Percentiles rank a stretch among this genome's conserved stretches.
Evolutionary conservation across 2,113 vertebrate species (phyloP).

Genomic region (Pluvianellus socialis): DNA sequence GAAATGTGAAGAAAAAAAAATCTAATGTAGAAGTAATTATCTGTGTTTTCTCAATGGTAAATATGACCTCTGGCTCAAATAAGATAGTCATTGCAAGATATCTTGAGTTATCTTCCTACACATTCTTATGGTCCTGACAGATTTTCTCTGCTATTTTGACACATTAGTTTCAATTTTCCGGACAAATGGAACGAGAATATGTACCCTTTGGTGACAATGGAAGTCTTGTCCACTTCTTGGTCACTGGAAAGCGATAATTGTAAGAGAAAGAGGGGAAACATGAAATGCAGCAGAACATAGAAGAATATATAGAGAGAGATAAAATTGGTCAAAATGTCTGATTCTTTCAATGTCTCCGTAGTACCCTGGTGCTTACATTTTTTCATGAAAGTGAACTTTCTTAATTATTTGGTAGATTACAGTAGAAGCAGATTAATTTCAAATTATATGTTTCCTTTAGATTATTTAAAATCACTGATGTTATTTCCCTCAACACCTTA

Average conservation of each 20-base stretch:
- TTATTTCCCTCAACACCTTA: background rate
- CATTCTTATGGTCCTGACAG: background rate
- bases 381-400: background rate
- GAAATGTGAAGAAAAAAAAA: background rate
- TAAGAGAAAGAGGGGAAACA: background rate
- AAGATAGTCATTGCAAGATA: background rate
- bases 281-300: background rate
- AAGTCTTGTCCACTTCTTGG: background rate
- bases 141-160: background rate
- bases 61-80: background rate
- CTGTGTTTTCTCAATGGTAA: background rate
- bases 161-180: background rate
- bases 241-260: background rate
- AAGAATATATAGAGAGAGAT: background rate
- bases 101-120: background rate
- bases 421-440: background rate
- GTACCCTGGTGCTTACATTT: background rate
- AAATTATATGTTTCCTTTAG: background rate
- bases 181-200: background rate
- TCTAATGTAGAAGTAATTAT: background rate
- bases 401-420: background rate
- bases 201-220: background rate
- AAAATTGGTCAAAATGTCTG: background rate
- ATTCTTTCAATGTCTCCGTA: background rate
- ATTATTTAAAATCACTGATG: background rate